Conservation (phyloP, 2,113 vertebrate genomes). For the Laticauda laticaudata region DNA sequence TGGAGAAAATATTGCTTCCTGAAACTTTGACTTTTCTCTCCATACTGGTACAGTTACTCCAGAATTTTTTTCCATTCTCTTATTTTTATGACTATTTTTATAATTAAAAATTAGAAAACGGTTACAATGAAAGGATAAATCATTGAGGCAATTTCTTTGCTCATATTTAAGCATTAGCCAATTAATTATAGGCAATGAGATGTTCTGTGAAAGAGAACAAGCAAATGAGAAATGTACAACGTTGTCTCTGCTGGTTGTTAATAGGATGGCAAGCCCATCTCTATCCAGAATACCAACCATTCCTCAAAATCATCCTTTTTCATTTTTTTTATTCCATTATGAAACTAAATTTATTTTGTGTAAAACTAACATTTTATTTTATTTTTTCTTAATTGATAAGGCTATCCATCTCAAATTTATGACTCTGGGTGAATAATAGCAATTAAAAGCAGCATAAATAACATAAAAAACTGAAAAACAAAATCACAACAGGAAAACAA, state of each 20-base stretch:
- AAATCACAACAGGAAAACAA: not conserved
- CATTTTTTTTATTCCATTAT: not conserved
- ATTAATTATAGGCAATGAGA: not conserved
- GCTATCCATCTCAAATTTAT: not conserved
- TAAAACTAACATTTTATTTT: not conserved
- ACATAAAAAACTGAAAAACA: not conserved
- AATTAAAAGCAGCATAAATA: not conserved
- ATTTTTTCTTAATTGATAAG: not conserved
- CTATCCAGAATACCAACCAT: not conserved
- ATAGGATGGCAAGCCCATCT: not conserved
- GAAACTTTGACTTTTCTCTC: not conserved
- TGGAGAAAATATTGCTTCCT: not conserved
- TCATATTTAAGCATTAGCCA: not conserved
- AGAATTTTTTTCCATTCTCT: not conserved
- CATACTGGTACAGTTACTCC: not conserved
- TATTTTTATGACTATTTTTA: not conserved
- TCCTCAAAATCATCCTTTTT: not conserved
- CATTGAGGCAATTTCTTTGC: not conserved
- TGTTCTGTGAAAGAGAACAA: not conserved
- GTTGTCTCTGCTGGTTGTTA: not conserved
- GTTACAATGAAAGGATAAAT: not conserved
- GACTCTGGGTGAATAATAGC: not conserved
- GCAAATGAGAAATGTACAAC: not conserved
- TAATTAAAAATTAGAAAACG: not conserved
- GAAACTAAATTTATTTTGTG: not conserved